Evolutionary conservation across 1,140 invertebrate genomes (phyloP).

Genomic region (Homalodisca vitripennis): DNA sequence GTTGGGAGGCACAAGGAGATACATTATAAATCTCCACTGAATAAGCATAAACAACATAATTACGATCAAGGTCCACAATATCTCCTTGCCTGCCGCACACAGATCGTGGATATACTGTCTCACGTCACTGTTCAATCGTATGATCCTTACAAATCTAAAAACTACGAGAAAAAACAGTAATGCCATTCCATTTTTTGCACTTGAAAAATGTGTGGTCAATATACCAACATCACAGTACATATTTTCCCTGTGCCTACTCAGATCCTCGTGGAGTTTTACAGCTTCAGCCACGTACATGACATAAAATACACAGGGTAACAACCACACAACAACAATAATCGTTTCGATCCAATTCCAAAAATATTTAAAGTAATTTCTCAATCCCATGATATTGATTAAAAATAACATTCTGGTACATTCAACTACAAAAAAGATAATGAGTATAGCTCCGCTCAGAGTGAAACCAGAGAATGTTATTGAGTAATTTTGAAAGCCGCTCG

Average conservation of each 20-base stretch:
- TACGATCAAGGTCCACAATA: neutral
- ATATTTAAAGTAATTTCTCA: neutral
- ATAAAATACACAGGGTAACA: neutral
- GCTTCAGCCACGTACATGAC: neutral
- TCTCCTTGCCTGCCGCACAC: neutral
- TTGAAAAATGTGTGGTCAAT: neutral
- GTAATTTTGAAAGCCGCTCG: neutral
- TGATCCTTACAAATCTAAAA: neutral
- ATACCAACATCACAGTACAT: neutral
- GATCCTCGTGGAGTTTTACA: neutral
- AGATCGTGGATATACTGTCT: neutral
- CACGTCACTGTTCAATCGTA: neutral
- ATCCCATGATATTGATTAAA: neutral
- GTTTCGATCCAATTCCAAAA: neutral
- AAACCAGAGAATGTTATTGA: neutral
- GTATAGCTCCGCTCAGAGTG: neutral
- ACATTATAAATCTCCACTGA: constrained; percentile 4
- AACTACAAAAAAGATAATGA: neutral
- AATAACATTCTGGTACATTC: neutral
- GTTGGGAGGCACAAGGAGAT: neutral
- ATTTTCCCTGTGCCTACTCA: neutral
- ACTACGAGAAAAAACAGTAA: neutral
- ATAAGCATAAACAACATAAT: neutral
- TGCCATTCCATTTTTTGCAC: neutral
- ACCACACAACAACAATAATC: neutral